Base-by-base conservation (phyloP, 2,797 vertebrate genomes). In the Parambassis ranga region DNA sequence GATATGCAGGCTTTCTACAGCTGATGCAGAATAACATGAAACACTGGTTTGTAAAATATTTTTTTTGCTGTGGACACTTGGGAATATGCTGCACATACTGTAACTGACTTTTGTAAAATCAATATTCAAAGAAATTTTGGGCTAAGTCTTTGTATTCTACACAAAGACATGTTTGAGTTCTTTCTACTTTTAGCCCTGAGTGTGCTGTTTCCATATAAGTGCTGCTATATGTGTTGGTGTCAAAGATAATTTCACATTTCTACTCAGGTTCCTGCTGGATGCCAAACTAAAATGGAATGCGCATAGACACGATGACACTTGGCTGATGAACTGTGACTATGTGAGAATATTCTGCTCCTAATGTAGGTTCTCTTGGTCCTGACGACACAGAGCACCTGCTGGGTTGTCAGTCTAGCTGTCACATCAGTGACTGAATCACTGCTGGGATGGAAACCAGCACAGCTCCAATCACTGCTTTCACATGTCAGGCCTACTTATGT, bases 401-500 rank as follows among this genome's bases (percentile, higher is more conserved):
- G 80, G 80, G 28, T 46, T 67, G 67, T 56, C 61, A 46, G 50
- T 50, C 36, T 52, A 48, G 42, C 51, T 57, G 3, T 58, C 32
- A 62, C 60, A 71, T 74, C 47, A 52, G 62, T 33, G 49, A 67
- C 46, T 64, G 57, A 67, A 62, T 72, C 41, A 72, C 42, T 7
- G 20, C 49, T 56, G 64, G 35, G 57, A 57, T 10, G 3, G 60
- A 55, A 71, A 44, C 57, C 70, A 71, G 51, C 66, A 48, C 66
- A 38, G 63, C 26, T 48, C 66, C 60, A 27, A 16, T 65, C 28
- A 6, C 44, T 11, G 63, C 57, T 66, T 26, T 3, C 15, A 28
- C 23, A 33, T 30, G 15, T 56, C 70, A 66, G 0, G 22, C 31
- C 31, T 19, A 35, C 63, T 56, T 26, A 22, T 50, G 44, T 66